Evolutionary conservation across 2,113 vertebrate species (phyloP), one percentile per base, ranked within the genome.

Genomic region (Anolis carolinensis): DNA sequence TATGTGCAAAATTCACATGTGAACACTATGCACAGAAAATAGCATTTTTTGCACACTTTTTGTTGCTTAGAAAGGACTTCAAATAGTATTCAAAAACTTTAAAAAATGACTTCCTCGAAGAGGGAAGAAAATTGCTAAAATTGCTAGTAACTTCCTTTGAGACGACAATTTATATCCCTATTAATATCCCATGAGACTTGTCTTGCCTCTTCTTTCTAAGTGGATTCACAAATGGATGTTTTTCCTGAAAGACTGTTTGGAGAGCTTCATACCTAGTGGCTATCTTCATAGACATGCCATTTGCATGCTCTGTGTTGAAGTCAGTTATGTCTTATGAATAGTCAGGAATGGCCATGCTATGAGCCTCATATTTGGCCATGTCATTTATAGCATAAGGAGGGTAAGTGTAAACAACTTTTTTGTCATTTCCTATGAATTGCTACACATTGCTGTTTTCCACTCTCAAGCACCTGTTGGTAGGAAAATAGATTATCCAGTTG

Each of bases 381-480:
- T 21, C 67, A 34, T 63, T 65, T 44, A 32, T 30, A 32, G 36
- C 34, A 52, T 25, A 25, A 71, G 65, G 14, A 39, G 14, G 62
- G 6, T n/a, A 30, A 68, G 65, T 68, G 6, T 16, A 93, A 90
- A 50, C 82, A 89, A 67, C 39, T 62, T 88, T 89, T 87, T 90
- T 14, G 76, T 78, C 87, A 55, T 55, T 71, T 87, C 2, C 62
- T 34, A n/a, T 63, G 36, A 50, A 81, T n/a, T 86, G 70, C 59
- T 67, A 21, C 6, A 50, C 21, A 18, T 7, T 80, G 59, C 50
- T n/a, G 89, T 44, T 93, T 86, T 73, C 77, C 87, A 84, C 84
- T 89, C 55, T 89, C 79, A 92, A 86, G 92, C 90, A 79, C n/a
- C 30, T 36, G 92, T 93, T 89, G 88, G 88, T 91, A 87, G 86